Evolutionary conservation across 1,140 invertebrate species (phyloP).

Genomic region (Drosophila navojoa): DNA sequence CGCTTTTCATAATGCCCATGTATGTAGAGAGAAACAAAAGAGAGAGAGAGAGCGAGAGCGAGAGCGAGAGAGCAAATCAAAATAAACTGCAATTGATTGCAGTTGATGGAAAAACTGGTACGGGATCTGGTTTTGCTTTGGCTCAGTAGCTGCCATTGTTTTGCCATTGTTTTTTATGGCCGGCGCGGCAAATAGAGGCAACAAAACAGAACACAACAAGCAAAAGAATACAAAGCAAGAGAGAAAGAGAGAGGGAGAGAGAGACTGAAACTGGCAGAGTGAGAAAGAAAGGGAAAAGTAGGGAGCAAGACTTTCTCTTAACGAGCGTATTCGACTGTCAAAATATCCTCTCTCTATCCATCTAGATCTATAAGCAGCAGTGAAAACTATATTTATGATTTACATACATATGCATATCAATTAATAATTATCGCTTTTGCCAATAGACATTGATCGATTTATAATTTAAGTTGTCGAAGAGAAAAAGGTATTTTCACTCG

Average conservation of each 20-base stretch:
- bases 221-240: slow-evolving; percentile 21
- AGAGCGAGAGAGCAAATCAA: slow-evolving; percentile 11
- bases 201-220: slow-evolving; percentile 49
- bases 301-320: not conserved
- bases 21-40: slow-evolving; percentile 10
- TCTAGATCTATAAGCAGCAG: too few species aligned
- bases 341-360: slow-evolving; percentile 6
- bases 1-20: slow-evolving; percentile 32
- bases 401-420: too few species aligned
- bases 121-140: slow-evolving; percentile 1
- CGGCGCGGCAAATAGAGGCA: slow-evolving; percentile 23
- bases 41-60: not conserved
- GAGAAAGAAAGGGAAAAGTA: not conserved
- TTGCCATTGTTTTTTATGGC: slow-evolving; percentile 44
- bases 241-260: not conserved
- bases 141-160: slow-evolving; percentile 31
- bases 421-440: not conserved
- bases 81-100: slow-evolving; percentile 3
- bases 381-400: too few species aligned
- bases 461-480: too few species aligned
- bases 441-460: not conserved
- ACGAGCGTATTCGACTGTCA: not conserved
- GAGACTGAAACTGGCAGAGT: not conserved
- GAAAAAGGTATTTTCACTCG: too few species aligned
- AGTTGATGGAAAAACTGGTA: not conserved